Evolutionary conservation across 2,888 invertebrate species (phyloP).

Genomic region (Microctonus brassicae): DNA sequence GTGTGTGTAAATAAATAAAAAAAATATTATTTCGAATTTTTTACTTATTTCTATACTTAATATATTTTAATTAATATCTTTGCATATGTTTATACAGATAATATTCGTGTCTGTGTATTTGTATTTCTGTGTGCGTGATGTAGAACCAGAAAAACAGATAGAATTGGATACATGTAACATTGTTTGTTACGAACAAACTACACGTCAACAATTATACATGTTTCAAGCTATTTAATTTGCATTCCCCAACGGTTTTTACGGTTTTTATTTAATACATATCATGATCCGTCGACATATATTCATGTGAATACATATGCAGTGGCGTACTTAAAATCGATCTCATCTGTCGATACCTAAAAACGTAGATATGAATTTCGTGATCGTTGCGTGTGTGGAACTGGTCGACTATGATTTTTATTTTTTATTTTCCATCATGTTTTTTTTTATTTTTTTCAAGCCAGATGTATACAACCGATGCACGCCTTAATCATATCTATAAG

Average conservation of each 20-base stretch:
- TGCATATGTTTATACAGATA: too few species aligned
- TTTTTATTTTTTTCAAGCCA: not conserved
- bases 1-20: too few species aligned
- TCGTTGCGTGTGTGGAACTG: conserved; percentile 13
- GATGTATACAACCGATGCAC: conserved; percentile 11
- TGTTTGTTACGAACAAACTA: conserved; percentile 4
- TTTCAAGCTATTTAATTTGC: conserved; percentile 20
- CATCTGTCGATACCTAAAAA: not conserved
- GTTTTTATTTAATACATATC: not conserved
- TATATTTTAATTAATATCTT: too few species aligned
- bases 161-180: not conserved
- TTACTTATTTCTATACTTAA: too few species aligned
- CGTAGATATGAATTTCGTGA: not conserved
- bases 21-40: too few species aligned
- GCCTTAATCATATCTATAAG: conserved; percentile 1
- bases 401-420: not conserved
- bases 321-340: not conserved
- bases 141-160: too few species aligned
- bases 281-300: not conserved
- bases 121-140: not conserved
- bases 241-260: conserved; percentile 14
- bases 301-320: too few species aligned
- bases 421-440: not conserved
- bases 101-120: not conserved
- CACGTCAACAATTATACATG: conserved; percentile 18